Conservation (phyloP, 1,140 invertebrate genomes). For the Monomorium pharaonis region DNA sequence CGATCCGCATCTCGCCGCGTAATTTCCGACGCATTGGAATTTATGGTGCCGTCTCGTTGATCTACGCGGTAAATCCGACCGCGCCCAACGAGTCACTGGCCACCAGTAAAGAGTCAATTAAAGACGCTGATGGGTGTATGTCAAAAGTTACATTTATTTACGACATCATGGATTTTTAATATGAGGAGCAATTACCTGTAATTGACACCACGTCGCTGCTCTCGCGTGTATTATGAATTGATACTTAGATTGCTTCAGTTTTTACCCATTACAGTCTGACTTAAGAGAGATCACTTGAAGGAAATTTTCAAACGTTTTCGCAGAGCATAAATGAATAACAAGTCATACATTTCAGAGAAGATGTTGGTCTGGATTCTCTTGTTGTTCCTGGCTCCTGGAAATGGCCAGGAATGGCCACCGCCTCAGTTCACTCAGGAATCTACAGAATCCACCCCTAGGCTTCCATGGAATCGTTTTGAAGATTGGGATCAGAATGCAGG, state of each 20-base stretch:
- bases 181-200: neutral
- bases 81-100: neutral
- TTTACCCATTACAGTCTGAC: neutral
- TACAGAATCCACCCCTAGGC: slow-evolving; percentile 65
- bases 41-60: neutral
- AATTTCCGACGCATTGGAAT: neutral
- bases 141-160: slow-evolving; percentile 19
- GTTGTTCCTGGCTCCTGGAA: slow-evolving; percentile 63
- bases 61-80: neutral
- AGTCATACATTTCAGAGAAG: slow-evolving; percentile 58
- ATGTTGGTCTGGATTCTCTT: slow-evolving; percentile 70
- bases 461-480: slow-evolving; percentile 75
- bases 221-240: neutral
- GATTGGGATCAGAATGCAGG: slow-evolving; percentile 62
- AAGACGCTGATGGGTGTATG: neutral
- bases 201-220: neutral
- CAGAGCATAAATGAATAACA: neutral
- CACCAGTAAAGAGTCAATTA: neutral
- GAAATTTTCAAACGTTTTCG: neutral
- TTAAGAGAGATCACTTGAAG: neutral
- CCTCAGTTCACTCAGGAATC: slow-evolving; percentile 61
- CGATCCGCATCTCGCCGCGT: neutral
- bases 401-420: slow-evolving; percentile 24
- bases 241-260: neutral
- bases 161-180: neutral